phyloP scores from a whole-genome alignment of 2,888 invertebrate genomes.

The Imbricaverruca yamaguchii region DNA sequence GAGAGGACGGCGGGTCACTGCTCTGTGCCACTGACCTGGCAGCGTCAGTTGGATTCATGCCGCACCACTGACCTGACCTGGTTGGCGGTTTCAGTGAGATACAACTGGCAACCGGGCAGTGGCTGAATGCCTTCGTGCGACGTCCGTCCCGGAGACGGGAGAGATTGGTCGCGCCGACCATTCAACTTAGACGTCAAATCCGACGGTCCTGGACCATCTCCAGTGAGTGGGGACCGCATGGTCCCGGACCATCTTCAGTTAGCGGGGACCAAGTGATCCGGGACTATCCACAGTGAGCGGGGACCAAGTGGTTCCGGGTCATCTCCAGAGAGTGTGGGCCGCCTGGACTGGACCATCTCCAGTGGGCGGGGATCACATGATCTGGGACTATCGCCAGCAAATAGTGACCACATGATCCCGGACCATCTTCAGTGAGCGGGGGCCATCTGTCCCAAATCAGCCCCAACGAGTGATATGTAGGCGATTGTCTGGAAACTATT shows the following conservation, averaged over 20 bases:
- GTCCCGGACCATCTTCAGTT: constrained; percentile 23
- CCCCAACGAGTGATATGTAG: no score
- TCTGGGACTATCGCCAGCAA: neutral
- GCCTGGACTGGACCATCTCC: neutral
- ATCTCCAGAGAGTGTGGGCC: no score
- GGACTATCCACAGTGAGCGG: no score
- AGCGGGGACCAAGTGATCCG: neutral
- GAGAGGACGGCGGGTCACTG: no score
- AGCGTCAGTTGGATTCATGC: no score
- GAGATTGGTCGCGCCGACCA: constrained; percentile 51
- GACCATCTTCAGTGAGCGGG: constrained; percentile 24
- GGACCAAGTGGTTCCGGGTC: no score
- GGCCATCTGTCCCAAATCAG: no score
- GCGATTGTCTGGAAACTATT: no score
- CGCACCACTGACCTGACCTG: neutral
- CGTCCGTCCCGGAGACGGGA: constrained; percentile 50
- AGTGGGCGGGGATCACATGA: neutral
- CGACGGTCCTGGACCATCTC: constrained; percentile 64
- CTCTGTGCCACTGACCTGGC: no score
- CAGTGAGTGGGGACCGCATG: constrained; percentile 45
- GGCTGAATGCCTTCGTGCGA: constrained; percentile 56
- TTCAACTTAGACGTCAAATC: constrained; percentile 55
- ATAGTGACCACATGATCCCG: no score
- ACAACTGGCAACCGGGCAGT: constrained; percentile 58
- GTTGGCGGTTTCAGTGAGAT: constrained; percentile 54